Evolutionary conservation across 1,140 invertebrate genomes (phyloP), one percentile per base, ranked within the genome.

Genomic region (Lamellibrachia luymesi): DNA sequence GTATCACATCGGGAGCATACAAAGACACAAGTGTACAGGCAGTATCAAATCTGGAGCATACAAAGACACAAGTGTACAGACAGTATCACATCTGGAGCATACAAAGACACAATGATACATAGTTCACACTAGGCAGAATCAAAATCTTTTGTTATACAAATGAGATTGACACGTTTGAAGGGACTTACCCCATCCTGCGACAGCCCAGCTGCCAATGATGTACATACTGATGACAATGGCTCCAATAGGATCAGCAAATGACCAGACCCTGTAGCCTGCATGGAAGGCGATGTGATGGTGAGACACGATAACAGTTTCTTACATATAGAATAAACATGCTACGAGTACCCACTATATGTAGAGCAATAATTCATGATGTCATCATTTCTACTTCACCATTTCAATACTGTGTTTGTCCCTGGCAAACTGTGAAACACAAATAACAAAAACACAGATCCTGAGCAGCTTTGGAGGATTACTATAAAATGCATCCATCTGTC

Each of bases 201-300:
- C 94, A 94, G 95, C 96, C 96, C 96, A 96, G 94, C 95, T 96
- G 91, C 95, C 52, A 13, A 95, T 93, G 91, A 97, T 96, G 94
- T 96, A 97, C n/a, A 96, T 92, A 92, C 95, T 95, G 80, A 96
- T 96, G 5, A 96, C 50, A 17, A 97, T 96, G 56, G 97, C 97
- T 22, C 97, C 97, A 6, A 96, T 94, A 2, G 97, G 97, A 94
- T 97, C 97, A 27, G 96, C 94, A 94, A 96, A 97, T 13, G 95
- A 93, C 93, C 96, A 95, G 22, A 94, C 51, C 51, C 90, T 93
- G 93, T 93, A 52, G 27, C 93, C 93, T 94, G 38, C 22, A 64
- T 13, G 10, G n/a, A 89, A 91, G 51, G 10, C 2, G 90, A 80
- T 22, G 25, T 22, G 17, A 80, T 22, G 25, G 64, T 80, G 2